phyloP scores from a whole-genome alignment of 2,797 vertebrate species.

The Tragopan temminckii region DNA sequence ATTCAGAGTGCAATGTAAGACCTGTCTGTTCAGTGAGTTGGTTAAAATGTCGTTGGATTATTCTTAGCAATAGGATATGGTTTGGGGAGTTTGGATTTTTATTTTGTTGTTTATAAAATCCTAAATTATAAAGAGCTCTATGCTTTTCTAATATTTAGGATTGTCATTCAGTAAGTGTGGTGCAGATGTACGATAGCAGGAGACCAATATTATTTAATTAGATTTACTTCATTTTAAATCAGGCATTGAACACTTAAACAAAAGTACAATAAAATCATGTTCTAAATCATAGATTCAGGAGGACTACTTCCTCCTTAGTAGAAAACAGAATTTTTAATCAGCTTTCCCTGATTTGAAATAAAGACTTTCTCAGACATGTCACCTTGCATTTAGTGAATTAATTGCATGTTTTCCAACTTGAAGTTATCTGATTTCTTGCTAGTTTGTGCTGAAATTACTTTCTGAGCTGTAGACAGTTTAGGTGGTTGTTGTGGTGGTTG shows the following conservation, averaged over 20 bases:
- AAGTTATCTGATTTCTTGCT: constrained; percentile 23
- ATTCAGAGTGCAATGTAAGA: background rate
- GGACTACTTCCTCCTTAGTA: constrained; percentile 23
- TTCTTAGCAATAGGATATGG: constrained; percentile 43
- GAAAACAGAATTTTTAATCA: constrained; percentile 17
- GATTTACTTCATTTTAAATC: constrained; percentile 45
- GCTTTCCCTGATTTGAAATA: background rate
- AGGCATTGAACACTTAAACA: background rate
- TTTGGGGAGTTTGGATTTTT: background rate
- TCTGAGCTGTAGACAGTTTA: constrained; percentile 30
- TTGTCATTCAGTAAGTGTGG: background rate
- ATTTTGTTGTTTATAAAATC: constrained; percentile 13
- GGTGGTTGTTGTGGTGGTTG: constrained; percentile 8
- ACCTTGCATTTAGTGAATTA: constrained; percentile 42
- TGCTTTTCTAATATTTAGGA: constrained; percentile 24
- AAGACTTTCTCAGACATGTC: background rate
- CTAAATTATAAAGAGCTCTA: background rate
- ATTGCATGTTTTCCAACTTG: constrained; percentile 19
- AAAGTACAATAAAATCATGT: constrained; percentile 14
- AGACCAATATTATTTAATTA: constrained; percentile 41
- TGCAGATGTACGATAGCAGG: background rate
- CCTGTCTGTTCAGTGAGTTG: constrained; percentile 10
- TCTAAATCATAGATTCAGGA: background rate
- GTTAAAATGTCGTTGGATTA: constrained; percentile 18
- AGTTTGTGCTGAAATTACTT: constrained; percentile 26